Percentiles rank a stretch among this genome's conserved stretches.
These are phyloP conservation scores for Platerodrilus igneus DNA, from an alignment of 2,888 invertebrate species.

Conservation along the genomic window DNA sequence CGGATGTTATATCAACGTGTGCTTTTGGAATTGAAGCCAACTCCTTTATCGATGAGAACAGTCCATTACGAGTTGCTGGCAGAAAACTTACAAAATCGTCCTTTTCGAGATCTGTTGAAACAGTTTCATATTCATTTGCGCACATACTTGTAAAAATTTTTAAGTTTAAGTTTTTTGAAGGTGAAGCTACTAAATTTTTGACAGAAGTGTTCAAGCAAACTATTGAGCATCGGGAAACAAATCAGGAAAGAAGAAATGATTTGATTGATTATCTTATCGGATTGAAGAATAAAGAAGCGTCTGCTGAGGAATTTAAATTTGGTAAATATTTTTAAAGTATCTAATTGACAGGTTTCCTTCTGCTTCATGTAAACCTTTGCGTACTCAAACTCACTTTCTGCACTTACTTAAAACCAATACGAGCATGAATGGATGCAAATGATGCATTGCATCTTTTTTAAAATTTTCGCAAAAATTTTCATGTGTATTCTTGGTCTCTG, in stretches of 20 bases:
- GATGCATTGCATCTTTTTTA: no score
- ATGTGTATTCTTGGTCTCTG: no score
- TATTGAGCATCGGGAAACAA: slow-evolving; percentile 35
- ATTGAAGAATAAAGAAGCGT: slow-evolving; percentile 29
- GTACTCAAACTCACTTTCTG: no score
- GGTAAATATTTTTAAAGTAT: no score
- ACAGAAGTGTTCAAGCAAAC: slow-evolving; percentile 39
- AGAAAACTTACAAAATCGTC: slow-evolving; percentile 35
- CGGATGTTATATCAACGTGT: slow-evolving; percentile 45
- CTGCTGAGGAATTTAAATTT: slow-evolving; percentile 17
- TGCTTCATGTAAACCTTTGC: no score
- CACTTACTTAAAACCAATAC: no score
- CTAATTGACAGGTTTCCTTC: no score
- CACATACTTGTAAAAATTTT: slow-evolving; percentile 33
- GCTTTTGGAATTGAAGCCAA: slow-evolving; percentile 45
- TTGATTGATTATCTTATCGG: slow-evolving; percentile 48
- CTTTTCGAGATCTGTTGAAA: slow-evolving; percentile 25
- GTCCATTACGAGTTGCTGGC: slow-evolving; percentile 39
- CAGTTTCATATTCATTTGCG: slow-evolving; percentile 23
- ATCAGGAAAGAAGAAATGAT: slow-evolving; percentile 42
- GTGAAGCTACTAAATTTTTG: slow-evolving; percentile 38
- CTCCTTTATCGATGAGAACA: slow-evolving; percentile 36
- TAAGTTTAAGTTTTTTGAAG: slow-evolving; percentile 38
- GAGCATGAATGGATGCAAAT: no score
- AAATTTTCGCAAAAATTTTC: no score